Base-by-base conservation (phyloP, 2,888 invertebrate species). In the Scotopteryx bipunctaria region DNA sequence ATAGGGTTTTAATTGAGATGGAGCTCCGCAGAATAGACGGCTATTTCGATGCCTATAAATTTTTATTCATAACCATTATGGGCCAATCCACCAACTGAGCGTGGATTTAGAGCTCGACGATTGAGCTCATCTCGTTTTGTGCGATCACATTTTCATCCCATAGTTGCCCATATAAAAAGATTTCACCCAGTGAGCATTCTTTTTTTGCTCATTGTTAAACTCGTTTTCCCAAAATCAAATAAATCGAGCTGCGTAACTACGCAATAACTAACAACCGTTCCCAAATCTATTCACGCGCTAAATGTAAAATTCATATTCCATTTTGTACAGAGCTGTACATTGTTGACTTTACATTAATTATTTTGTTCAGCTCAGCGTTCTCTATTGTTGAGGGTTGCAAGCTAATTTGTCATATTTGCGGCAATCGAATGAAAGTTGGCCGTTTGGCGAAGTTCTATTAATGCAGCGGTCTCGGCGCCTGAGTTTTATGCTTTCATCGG, bases 1-100 rank as follows among this genome's bases (percentile, higher is more conserved):
- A 86, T 83, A 81, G 78, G 67, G 66, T 67, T 84, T 83, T 83
- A 85, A 86, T 86, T 84, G 85, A 83, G 82, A 85, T 79, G 67
- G 71, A 83, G 81, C 76, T 78, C 72, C 71, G 75, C 73, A 74
- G 76, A 83, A 82, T 81, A 81, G 81, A 74, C 72, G 68, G 72
- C 71, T 77, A 76, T 81, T 80, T 69, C 66, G 64, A 71, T 59
- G 71, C 66, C 76, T 69, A 80, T 83, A 82, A 77, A 80, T 82
- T 82, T 83, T 82, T 82, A 81, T 82, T 79, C 77, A 75, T 68
- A 71, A 73, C 78, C 78, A 78, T 83, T 83, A 78, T 67, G 67
- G 66, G 61, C 68, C 67, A 61, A 63, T 61, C 65, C 57, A 63
- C 49, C n/a, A n/a, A 62, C 61, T 51, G 55, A 51, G 55, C 61